A percentile compares a stretch with the other conserved stretches of the same genome.
These are phyloP conservation scores for Phocoena phocoena DNA, from an alignment of 2,113 vertebrate species.

Conservation along the genomic window DNA sequence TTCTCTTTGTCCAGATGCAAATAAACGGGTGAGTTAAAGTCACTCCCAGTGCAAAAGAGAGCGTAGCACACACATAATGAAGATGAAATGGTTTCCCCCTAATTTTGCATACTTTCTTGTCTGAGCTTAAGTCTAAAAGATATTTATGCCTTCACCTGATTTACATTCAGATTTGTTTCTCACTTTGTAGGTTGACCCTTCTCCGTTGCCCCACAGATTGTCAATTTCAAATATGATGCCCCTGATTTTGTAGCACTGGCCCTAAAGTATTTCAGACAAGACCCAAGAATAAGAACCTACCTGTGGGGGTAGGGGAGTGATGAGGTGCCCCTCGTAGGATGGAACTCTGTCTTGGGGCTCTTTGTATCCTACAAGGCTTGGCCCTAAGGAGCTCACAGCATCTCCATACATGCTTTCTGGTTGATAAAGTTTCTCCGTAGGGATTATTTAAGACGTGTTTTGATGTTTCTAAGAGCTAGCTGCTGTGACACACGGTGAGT, in stretches of 20 bases:
- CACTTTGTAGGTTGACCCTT: not conserved
- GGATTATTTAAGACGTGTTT: not conserved
- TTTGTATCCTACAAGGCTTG: not conserved
- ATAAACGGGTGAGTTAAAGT: not conserved
- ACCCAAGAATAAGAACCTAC: not conserved
- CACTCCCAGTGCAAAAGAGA: not conserved
- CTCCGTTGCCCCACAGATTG: not conserved
- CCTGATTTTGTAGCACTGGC: not conserved
- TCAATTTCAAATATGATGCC: not conserved
- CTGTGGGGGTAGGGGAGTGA: not conserved
- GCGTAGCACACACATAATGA: not conserved
- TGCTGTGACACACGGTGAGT: not conserved
- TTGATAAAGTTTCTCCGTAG: not conserved
- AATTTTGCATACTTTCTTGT: constrained; percentile 55
- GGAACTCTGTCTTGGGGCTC: not conserved
- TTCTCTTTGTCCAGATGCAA: constrained; percentile 62
- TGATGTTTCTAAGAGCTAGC: not conserved
- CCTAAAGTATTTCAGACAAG: not conserved
- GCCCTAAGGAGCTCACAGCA: not conserved
- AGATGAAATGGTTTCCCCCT: not conserved
- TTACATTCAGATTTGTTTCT: not conserved
- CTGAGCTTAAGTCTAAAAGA: not conserved
- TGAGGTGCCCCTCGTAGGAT: too few species aligned
- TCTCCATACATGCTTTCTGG: not conserved
- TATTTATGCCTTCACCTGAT: not conserved